A percentile compares a stretch with the other conserved stretches of the same genome.
phyloP scores from a whole-genome alignment of 2,888 invertebrate genomes.

The Drosophila limbata region DNA sequence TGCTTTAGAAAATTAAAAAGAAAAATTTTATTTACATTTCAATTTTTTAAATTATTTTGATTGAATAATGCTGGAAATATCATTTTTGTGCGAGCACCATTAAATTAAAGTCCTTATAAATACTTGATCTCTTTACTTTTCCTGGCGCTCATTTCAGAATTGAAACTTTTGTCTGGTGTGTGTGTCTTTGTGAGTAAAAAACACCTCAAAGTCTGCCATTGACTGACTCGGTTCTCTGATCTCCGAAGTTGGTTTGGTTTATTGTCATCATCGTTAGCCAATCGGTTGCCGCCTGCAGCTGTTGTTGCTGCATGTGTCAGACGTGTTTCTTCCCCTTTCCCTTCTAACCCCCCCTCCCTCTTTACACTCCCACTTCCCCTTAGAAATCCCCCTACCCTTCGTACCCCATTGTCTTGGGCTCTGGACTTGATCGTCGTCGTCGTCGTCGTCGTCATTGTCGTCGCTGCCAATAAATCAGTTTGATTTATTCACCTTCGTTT shows the following conservation, averaged over 20 bases:
- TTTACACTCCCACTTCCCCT: slow-evolving; percentile 27
- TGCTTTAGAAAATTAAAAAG: too few species aligned
- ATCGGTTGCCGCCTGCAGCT: slow-evolving; percentile 46
- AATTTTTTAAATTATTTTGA: too few species aligned
- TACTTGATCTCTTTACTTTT: neutral
- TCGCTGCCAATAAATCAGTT: slow-evolving; percentile 79
- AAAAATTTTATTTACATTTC: too few species aligned
- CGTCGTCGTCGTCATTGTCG: slow-evolving; percentile 68
- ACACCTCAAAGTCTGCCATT: slow-evolving; percentile 47
- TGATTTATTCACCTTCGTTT: slow-evolving; percentile 75
- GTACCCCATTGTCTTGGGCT: slow-evolving; percentile 51
- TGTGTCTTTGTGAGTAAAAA: slow-evolving; percentile 41
- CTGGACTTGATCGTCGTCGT: slow-evolving; percentile 32
- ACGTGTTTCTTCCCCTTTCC: slow-evolving; percentile 41
- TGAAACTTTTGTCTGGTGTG: slow-evolving; percentile 14
- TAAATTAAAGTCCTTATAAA: neutral
- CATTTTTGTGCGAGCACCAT: too few species aligned
- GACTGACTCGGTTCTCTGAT: neutral
- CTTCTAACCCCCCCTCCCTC: neutral
- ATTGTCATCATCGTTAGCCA: slow-evolving; percentile 30
- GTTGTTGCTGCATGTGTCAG: slow-evolving; percentile 62
- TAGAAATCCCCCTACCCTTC: neutral
- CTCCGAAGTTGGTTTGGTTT: slow-evolving; percentile 4
- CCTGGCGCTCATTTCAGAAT: neutral
- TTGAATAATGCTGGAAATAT: too few species aligned